Evolutionary conservation across 2,113 vertebrate genomes (phyloP).

Genomic region (Sylvia atricapilla): DNA sequence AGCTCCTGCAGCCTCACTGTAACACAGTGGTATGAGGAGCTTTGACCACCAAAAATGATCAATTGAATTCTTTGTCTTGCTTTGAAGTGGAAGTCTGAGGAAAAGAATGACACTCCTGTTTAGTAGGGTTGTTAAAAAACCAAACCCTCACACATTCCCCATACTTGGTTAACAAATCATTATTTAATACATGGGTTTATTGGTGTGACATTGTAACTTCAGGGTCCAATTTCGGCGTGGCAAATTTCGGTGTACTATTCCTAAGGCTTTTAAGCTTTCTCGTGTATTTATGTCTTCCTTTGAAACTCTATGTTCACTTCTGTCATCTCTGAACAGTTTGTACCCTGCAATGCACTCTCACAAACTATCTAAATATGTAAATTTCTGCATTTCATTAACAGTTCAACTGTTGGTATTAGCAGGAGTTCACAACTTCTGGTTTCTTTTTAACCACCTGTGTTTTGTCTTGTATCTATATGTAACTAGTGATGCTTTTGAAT

Average conservation of each 20-base stretch:
- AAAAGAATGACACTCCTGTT: neutral
- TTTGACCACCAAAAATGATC: constrained; percentile 16
- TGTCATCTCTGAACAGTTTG: neutral
- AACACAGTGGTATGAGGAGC: neutral
- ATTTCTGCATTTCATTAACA: constrained; percentile 45
- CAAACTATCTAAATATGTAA: constrained; percentile 39
- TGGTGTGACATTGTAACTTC: neutral
- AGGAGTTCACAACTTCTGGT: neutral
- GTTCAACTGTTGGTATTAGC: neutral
- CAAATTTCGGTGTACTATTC: neutral
- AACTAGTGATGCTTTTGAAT: constrained; percentile 39
- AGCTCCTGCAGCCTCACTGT: neutral
- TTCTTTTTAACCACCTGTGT: constrained; percentile 15
- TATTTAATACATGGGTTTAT: neutral
- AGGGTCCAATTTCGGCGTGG: constrained; percentile 14
- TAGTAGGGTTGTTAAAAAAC: neutral
- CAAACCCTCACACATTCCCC: neutral
- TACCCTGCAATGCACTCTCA: constrained; percentile 15
- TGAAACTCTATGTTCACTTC: neutral
- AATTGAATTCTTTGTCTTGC: neutral
- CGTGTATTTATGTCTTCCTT: neutral
- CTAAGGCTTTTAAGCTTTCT: neutral
- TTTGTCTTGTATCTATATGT: constrained; percentile 30
- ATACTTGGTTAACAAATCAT: neutral
- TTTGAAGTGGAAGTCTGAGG: constrained; percentile 3